These are phyloP conservation scores for Dipodomys ordii DNA, from an alignment of 2,113 vertebrate genomes.

Conservation along the genomic window DNA sequence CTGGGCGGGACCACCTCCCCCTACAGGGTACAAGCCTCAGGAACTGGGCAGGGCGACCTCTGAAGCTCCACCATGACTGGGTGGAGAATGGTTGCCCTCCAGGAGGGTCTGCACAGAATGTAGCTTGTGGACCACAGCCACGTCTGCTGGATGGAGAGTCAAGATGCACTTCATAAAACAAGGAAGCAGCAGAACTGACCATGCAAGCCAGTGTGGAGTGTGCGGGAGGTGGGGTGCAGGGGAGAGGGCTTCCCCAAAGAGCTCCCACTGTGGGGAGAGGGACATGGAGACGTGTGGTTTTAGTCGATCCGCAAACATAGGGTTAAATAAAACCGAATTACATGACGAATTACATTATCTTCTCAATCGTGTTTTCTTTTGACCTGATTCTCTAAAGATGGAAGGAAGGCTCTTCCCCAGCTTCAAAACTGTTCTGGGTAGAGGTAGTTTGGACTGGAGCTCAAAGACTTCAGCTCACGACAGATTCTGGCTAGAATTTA, in stretches of 20 bases:
- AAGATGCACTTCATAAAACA: neutral
- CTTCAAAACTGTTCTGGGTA: neutral
- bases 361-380: neutral
- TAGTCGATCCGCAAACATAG: neutral
- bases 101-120: neutral
- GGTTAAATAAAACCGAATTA: neutral
- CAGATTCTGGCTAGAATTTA: neutral
- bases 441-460: too few relatives aligned
- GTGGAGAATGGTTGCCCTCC: neutral
- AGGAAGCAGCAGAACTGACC: neutral
- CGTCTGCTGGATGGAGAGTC: neutral
- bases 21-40: neutral
- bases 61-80: accelerated
- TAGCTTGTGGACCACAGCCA: too few relatives aligned
- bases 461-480: too few relatives aligned
- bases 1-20: neutral
- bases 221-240: neutral
- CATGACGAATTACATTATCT: neutral
- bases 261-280: accelerated
- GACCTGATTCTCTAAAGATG: neutral
- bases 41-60: too few relatives aligned
- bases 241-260: neutral
- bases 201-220: neutral
- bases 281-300: neutral
- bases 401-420: neutral